Percentiles rank a stretch among this genome's conserved stretches.
phyloP scores from a whole-genome alignment of 2,888 invertebrate species.

The Tachina lurida region DNA sequence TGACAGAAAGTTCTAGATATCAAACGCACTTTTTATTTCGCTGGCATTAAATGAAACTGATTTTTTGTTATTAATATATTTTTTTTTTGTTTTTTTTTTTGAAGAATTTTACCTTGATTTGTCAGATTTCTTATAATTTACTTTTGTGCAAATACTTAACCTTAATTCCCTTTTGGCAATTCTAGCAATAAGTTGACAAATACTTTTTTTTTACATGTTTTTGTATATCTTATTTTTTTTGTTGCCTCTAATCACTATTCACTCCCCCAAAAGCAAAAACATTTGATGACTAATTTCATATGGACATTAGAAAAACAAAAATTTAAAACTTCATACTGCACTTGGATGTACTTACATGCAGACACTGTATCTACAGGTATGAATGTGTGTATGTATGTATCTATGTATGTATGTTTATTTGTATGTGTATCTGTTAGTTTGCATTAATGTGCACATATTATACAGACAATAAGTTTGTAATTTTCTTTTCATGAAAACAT shows the following conservation, averaged over 20 bases:
- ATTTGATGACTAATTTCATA: slow-evolving; percentile 64
- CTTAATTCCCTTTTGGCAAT: slow-evolving; percentile 61
- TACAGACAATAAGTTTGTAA: slow-evolving; percentile 28
- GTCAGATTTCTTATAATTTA: slow-evolving; percentile 53
- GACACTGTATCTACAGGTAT: background rate
- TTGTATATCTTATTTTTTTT: slow-evolving; percentile 2
- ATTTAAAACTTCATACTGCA: slow-evolving; percentile 6
- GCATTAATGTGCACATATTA: background rate
- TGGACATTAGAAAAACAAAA: background rate
- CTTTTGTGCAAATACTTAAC: slow-evolving; percentile 56
- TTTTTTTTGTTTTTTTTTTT: too few relatives aligned
- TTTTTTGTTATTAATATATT: background rate
- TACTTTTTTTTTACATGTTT: slow-evolving; percentile 49
- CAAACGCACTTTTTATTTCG: slow-evolving; percentile 47
- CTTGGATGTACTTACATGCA: background rate
- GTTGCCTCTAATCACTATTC: slow-evolving; percentile 40
- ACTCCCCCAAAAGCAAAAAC: slow-evolving; percentile 6
- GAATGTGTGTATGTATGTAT: background rate
- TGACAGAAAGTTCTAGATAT: slow-evolving; percentile 47
- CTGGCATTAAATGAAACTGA: slow-evolving; percentile 21
- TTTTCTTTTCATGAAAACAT: slow-evolving; percentile 66
- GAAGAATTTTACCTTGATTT: slow-evolving; percentile 50
- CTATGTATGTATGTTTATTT: background rate
- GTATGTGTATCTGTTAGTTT: background rate
- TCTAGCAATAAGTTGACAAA: slow-evolving; percentile 59